A percentile compares a stretch with the other conserved stretches of the same genome.
Conservation (phyloP, 2,113 vertebrate genomes). For the Apaloderma vittatum region DNA sequence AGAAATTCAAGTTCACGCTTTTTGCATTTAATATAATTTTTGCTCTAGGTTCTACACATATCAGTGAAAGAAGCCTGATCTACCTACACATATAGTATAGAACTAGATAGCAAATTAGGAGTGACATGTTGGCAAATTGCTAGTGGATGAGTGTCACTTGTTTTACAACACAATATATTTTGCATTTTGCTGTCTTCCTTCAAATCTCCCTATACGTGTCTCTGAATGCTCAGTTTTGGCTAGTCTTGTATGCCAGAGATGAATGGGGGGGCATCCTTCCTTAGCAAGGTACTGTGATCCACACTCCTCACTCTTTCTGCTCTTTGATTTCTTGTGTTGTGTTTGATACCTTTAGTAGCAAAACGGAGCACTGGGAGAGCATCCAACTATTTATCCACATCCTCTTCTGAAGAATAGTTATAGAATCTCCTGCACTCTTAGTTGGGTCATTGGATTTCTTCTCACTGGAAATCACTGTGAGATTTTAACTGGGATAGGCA, state of each 20-base stretch:
- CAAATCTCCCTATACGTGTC: not conserved
- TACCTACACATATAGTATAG: not conserved
- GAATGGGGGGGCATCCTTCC: not conserved
- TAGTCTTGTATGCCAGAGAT: not conserved
- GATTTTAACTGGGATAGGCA: not conserved
- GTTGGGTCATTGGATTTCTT: not conserved
- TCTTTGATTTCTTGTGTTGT: not conserved
- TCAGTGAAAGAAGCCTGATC: not conserved
- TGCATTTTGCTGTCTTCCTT: slow-evolving; percentile 11
- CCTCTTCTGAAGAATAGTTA: not conserved
- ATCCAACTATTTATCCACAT: not conserved
- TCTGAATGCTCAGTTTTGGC: not conserved
- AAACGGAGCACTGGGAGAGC: not conserved
- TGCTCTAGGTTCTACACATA: not conserved
- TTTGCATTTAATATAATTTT: not conserved
- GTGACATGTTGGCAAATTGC: not conserved
- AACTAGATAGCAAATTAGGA: not conserved
- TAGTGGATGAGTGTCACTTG: not conserved
- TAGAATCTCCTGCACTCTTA: not conserved
- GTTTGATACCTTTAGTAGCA: not conserved
- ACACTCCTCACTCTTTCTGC: not conserved
- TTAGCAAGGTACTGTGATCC: not conserved
- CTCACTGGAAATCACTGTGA: not conserved
- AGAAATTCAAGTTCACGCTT: not conserved
- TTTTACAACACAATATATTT: slow-evolving; percentile 12